phyloP scores from a whole-genome alignment of 2,888 invertebrate genomes.

The Rotaria socialis region DNA sequence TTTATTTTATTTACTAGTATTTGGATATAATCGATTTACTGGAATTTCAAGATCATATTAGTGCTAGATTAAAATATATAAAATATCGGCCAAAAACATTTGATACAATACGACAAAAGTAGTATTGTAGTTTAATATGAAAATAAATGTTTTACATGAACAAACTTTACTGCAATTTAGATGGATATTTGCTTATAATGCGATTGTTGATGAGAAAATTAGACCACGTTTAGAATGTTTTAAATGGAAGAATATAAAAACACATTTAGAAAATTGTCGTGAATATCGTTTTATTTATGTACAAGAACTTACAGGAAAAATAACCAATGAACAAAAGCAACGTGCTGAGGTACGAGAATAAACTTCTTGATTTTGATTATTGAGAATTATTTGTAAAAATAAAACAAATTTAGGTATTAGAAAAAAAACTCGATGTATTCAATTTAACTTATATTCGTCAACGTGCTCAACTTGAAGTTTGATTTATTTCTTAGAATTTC shows the following conservation, averaged over 20 bases:
- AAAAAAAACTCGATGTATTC: constrained; percentile 77
- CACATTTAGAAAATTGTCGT: neutral
- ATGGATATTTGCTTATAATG: constrained; percentile 87
- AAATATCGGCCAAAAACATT: constrained; percentile 72
- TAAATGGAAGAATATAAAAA: constrained; percentile 81
- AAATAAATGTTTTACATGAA: neutral
- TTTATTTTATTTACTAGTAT: constrained; percentile 68
- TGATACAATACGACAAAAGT: constrained; percentile 64
- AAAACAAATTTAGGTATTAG: constrained; percentile 64
- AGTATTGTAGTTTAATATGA: constrained; percentile 62
- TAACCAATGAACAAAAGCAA: neutral
- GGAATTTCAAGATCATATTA: constrained; percentile 84
- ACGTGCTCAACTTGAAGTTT: constrained; percentile 67
- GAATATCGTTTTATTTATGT: neutral
- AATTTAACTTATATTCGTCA: constrained; percentile 85
- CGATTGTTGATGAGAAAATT: constrained; percentile 77
- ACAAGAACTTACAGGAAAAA: neutral
- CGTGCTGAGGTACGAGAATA: neutral
- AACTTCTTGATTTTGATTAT: neutral
- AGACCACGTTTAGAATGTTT: constrained; percentile 72
- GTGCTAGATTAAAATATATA: constrained; percentile 72
- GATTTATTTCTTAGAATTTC: no score
- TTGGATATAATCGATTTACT: constrained; percentile 79
- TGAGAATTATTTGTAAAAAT: neutral
- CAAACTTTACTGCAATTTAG: constrained; percentile 58